These are phyloP conservation scores for Xyliphius kryptos DNA, from an alignment of 2,113 vertebrate species.

Conservation along the genomic window DNA sequence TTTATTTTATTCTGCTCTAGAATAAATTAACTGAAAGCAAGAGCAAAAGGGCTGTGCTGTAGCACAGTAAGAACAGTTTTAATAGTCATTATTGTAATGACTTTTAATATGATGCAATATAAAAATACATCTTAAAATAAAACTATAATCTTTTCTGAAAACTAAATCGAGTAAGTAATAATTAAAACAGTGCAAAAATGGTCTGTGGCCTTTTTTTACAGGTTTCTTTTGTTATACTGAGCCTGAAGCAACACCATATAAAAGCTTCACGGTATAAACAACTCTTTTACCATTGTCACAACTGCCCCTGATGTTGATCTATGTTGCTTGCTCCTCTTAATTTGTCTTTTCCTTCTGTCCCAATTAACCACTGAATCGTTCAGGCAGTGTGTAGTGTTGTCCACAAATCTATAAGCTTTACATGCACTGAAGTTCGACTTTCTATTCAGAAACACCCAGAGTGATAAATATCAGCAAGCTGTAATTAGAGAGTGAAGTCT, in stretches of 20 bases:
- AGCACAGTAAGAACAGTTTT: too few relatives aligned
- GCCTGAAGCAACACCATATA: constrained; percentile 6
- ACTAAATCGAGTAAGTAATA: neutral
- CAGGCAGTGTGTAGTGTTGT: too few relatives aligned
- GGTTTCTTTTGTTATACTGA: neutral
- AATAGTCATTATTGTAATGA: too few relatives aligned
- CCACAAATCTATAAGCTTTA: too few relatives aligned
- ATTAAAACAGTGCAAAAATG: constrained; percentile 5
- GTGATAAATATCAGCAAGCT: constrained; percentile 32
- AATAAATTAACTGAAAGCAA: too few relatives aligned
- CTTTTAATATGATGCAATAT: too few relatives aligned
- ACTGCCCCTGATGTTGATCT: constrained; percentile 16
- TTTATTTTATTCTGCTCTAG: too few relatives aligned
- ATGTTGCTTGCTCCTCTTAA: neutral
- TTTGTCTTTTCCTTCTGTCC: constrained; percentile 3
- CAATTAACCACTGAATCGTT: constrained; percentile 13
- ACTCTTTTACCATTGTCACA: constrained; percentile 1
- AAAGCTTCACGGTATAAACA: constrained; percentile 24
- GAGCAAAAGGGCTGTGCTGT: too few relatives aligned
- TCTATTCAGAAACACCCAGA: too few relatives aligned
- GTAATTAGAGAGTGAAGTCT: constrained; percentile 38
- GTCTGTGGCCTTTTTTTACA: neutral
- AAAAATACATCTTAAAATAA: too few relatives aligned
- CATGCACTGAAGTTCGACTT: too few relatives aligned
- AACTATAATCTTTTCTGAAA: too few relatives aligned